Evolutionary conservation across 1,140 invertebrate genomes (phyloP).

Genomic region (Drosophila busckii): DNA sequence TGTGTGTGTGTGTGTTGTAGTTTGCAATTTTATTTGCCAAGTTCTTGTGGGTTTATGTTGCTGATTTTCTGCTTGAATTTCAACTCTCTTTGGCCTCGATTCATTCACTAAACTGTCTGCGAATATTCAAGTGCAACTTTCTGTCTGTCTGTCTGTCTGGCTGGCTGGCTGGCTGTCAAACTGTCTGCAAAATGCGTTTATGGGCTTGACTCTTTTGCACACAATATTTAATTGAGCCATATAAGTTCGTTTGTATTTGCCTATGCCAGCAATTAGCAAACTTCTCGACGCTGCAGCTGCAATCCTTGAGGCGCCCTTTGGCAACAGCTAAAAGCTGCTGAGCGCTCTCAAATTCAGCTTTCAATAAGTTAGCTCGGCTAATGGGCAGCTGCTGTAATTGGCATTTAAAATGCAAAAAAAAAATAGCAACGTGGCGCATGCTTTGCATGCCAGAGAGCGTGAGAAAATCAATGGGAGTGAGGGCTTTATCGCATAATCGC

Average conservation of each 20-base stretch:
- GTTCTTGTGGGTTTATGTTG: constrained; percentile 49
- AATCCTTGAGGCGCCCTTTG: no score
- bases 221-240: no score
- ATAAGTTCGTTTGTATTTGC: no score
- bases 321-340: neutral
- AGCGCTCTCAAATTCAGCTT: neutral
- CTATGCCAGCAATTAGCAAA: no score
- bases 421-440: neutral
- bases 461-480: constrained; percentile 1
- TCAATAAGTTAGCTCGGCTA: constrained; percentile 4
- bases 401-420: constrained; percentile 24
- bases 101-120: neutral
- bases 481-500: constrained; percentile 3
- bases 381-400: constrained; percentile 18
- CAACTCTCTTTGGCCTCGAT: constrained; percentile 10
- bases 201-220: no score
- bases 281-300: no score
- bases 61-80: constrained; percentile 29
- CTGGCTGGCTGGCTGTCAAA: no score
- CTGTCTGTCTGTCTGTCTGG: no score
- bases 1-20: constrained; percentile 12
- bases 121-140: constrained; percentile 9
- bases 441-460: constrained; percentile 4
- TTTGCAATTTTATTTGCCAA: constrained; percentile 38
- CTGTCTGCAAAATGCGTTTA: no score